Base-by-base conservation (phyloP, 2,113 vertebrate species). In the Xenus cinereus region DNA sequence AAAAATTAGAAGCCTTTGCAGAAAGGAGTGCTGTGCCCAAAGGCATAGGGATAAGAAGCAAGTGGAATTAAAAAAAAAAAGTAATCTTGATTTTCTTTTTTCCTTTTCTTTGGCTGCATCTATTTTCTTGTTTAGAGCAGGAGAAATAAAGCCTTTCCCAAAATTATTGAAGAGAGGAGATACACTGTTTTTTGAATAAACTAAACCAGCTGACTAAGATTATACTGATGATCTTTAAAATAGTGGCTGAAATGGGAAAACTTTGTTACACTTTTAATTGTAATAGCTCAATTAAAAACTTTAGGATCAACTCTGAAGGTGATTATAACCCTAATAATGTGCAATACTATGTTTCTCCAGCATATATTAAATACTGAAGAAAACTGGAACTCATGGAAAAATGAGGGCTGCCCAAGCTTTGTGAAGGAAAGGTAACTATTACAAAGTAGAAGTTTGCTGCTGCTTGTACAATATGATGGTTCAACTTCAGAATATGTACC, bases 341-440 rank as follows among this genome's bases (percentile, higher is more conserved):
- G 43, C 20, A 48, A 57, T 79, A 7, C 53, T 84, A 39, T 90
- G 16, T 90, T 96, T 97, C 93, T 81, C 71, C 95, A 99, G 99
- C 99, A 99, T 94, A 99, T 99, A 97, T 98, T 99, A 96, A 99
- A 98, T 97, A 99, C 99, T 23, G 99, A 99, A 97, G 99, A 99
- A 96, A 99, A 99, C 98, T 99, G 99, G 99, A 99, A 99, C 77
- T 96, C 98, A 3, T 99, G 99, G 99, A 99, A 99, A 97, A 99
- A 99, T 53, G 99, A 99, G 97, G 99, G 99, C 48, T 99, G 99
- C 51, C 98, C 99, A 37, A 99, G 99, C 96, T 99, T 99, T 97
- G 99, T 99, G 63, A 99, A 99, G 94, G 99, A 99, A 97, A 99
- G 99, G 99, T 99, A 98, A 80, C 32, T 59, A 5, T 48, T 71